Evolutionary conservation across 2,888 invertebrate genomes (phyloP).

Genomic region (Ditylenchus weischeri): DNA sequence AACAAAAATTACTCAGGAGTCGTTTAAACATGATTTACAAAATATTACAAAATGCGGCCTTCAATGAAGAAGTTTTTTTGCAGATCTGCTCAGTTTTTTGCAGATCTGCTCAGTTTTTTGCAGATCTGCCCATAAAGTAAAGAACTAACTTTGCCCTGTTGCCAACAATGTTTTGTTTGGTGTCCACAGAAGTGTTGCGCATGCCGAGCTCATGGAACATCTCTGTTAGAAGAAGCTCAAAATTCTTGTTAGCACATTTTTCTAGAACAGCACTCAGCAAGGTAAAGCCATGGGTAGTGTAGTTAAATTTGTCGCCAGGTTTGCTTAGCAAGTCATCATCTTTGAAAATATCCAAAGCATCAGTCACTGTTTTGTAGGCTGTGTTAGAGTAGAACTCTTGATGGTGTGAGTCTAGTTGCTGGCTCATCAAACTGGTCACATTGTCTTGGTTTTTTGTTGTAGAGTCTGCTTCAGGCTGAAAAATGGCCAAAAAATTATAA

Average conservation of each 20-base stretch:
- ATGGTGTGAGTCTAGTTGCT: slow-evolving; percentile 6
- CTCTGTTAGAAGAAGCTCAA: slow-evolving; percentile 15
- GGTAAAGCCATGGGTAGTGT: slow-evolving; percentile 66
- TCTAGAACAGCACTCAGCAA: slow-evolving; percentile 66
- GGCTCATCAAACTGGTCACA: too few species aligned
- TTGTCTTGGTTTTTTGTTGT: too few species aligned
- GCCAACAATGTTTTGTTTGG: slow-evolving; percentile 62
- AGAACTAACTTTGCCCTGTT: slow-evolving; percentile 62
- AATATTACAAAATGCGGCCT: too few species aligned
- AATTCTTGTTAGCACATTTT: slow-evolving; percentile 35
- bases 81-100: too few species aligned
- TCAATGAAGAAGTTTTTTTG: too few species aligned
- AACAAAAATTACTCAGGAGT: too few species aligned
- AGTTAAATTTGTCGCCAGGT: slow-evolving; percentile 63
- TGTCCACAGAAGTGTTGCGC: slow-evolving; percentile 64
- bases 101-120: too few species aligned
- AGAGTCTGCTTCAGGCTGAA: too few species aligned
- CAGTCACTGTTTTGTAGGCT: slow-evolving; percentile 59
- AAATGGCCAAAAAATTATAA: too few species aligned
- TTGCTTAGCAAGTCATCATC: slow-evolving; percentile 64
- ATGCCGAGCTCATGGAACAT: slow-evolving; percentile 63
- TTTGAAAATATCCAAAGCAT: slow-evolving; percentile 64
- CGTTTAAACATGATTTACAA: too few species aligned
- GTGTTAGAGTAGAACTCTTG: slow-evolving; percentile 62
- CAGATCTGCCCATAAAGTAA: too few species aligned